Base-by-base conservation (phyloP, 2,888 invertebrate species). In the Andricus curvator region DNA sequence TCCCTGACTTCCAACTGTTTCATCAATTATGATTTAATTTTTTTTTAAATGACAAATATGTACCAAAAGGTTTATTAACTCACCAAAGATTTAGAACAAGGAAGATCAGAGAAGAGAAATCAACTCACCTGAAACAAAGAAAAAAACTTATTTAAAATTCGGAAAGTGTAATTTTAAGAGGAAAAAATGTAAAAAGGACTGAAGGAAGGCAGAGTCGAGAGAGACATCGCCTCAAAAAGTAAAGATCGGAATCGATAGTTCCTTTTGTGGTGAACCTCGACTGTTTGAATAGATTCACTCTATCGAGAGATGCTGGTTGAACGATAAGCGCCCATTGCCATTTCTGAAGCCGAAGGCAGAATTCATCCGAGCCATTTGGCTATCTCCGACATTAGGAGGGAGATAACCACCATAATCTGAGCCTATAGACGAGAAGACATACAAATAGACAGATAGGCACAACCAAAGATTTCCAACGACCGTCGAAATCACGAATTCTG, bases 311-410 rank as follows among this genome's bases (percentile, higher is more conserved):
- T 86, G 85, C 85, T 80, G 81, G 78, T 41, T 81, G 80, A 80
- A 81, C 79, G 88, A 88, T 87, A 87, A 85, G 83, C 84, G 83
- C 37, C 37, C 37, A 37, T 37, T 37, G 65, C 80, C 85, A 81
- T 85, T 85, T 82, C 84, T 83, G 82, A 85, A 82, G 79, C 78
- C 81, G 78, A 82, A 80, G 80, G 80, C 81, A 78, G 83, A 85
- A 84, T 88, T 88, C 86, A 84, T 88, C 87, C 88, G 86, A 85
- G 85, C 87, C 87, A 89, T 90, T 88, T 88, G 87, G 85, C 86
- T 88, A 88, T 88, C 87, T 85, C 82, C 77, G 82, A 85, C 87
- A 86, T 86, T 88, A 87, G 85, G 84, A 80, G 80, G 79, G 70
- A 70, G 70, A 70, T 70, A 51, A 70, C 29, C 70, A 51, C 70